Evolutionary conservation across 2,888 invertebrate species (phyloP).

Genomic region (Platypus cylindrus): DNA sequence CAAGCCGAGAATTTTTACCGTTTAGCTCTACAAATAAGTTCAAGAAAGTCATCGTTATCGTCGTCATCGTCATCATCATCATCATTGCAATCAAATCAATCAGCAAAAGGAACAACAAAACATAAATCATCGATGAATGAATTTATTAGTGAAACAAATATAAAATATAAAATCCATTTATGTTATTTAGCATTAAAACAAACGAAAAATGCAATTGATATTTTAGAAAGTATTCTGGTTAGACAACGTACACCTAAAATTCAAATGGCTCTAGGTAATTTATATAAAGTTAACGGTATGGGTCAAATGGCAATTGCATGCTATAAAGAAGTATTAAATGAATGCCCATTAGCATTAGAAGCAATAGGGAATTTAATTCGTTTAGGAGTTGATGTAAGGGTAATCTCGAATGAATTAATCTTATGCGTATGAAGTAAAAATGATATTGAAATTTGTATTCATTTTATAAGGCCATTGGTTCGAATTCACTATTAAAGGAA

Average conservation of each 20-base stretch:
- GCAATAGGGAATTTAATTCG: slow-evolving; percentile 60
- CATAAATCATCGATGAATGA: slow-evolving; percentile 39
- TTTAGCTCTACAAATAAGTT: slow-evolving; percentile 51
- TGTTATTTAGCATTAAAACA: slow-evolving; percentile 57
- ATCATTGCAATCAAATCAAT: too few species aligned
- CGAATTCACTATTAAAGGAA: slow-evolving; percentile 56
- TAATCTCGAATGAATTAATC: background rate
- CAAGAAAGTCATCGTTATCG: slow-evolving; percentile 48
- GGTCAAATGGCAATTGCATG: slow-evolving; percentile 59
- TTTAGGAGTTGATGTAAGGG: slow-evolving; percentile 41
- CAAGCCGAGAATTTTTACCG: slow-evolving; percentile 56
- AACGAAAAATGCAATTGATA: slow-evolving; percentile 44
- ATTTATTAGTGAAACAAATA: slow-evolving; percentile 47
- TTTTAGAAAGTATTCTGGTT: slow-evolving; percentile 44
- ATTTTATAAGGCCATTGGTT: background rate
- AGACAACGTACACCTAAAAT: slow-evolving; percentile 59
- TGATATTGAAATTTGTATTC: slow-evolving; percentile 46
- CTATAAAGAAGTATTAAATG: slow-evolving; percentile 66
- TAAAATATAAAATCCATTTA: slow-evolving; percentile 58
- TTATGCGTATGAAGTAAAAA: slow-evolving; percentile 1
- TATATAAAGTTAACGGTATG: slow-evolving; percentile 56
- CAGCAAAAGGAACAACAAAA: slow-evolving; percentile 32
- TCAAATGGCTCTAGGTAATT: slow-evolving; percentile 63
- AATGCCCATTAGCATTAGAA: slow-evolving; percentile 58
- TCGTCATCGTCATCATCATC: too few species aligned